Evolutionary conservation across 2,888 invertebrate species (phyloP).

Genomic region (Hololepta plana): DNA sequence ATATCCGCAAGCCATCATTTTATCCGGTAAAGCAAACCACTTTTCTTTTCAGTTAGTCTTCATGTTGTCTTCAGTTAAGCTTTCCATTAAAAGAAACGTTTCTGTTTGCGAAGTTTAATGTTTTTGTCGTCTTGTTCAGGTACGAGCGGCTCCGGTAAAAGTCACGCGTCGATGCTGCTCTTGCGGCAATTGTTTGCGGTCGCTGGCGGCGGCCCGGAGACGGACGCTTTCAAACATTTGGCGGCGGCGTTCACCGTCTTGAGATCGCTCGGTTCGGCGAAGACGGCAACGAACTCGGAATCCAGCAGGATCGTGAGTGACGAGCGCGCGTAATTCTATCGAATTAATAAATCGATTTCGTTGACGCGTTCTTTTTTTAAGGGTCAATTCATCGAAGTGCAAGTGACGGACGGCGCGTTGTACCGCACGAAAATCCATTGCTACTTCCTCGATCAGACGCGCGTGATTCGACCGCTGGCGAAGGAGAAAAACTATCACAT

Average conservation of each 20-base stretch:
- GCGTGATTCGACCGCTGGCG: constrained; percentile 69
- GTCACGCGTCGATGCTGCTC: constrained; percentile 79
- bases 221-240: constrained; percentile 90
- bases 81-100: neutral
- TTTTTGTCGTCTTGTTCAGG: constrained; percentile 30
- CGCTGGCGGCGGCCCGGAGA: constrained; percentile 87
- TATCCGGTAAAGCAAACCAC: constrained; percentile 45
- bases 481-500: constrained; percentile 93
- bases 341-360: constrained; percentile 2
- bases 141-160: constrained; percentile 86
- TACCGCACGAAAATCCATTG: constrained; percentile 93
- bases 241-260: constrained; percentile 91
- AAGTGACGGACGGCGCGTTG: constrained; percentile 85
- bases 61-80: neutral
- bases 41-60: no score
- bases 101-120: neutral
- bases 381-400: constrained; percentile 93
- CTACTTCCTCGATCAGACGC: constrained; percentile 85
- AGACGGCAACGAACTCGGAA: constrained; percentile 78
- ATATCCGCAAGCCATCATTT: constrained; percentile 86
- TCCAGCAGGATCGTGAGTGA: constrained; percentile 74
- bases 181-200: constrained; percentile 82
- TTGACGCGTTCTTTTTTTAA: constrained; percentile 22
- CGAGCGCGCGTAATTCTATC: constrained; percentile 3
- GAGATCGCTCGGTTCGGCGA: constrained; percentile 77